Evolutionary conservation across 1,140 invertebrate genomes (phyloP), one percentile per base, ranked within the genome.

Genomic region (Philotrypesis tridentata): DNA sequence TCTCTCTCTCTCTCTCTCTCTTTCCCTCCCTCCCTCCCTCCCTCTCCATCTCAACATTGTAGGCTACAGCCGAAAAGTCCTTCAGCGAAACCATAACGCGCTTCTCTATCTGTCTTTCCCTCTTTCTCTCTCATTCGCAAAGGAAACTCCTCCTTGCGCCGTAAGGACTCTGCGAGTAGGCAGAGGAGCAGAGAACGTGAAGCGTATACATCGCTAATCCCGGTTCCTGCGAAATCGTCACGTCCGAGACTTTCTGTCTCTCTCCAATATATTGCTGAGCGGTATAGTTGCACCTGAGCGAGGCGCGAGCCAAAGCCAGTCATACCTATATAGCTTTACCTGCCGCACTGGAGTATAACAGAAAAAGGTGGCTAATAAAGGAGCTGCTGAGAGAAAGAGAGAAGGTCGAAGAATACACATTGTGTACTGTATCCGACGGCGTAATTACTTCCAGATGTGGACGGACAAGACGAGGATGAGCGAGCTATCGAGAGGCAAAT

Each of bases 211-310:
- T 6, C 72, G 68, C 80, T 88, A 88, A 89, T 87, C 86, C 83
- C 29, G 78, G 80, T 84, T 81, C 71, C 73, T 48, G 6, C 0
- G n/a, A n/a, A 85, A 84, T 82, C 68, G 85, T 89, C 89, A 89
- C 88, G 88, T 89, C 79, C 80, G 40, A 70, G 11, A 48, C 73
- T 61, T 65, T 73, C 29, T 79, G 48, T 55, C 21, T 55, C 48
- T 55, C 48, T 55, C 6, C 48, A 55, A 55, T 55, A n/a, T 55
- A 55, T 55, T 55, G 21, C 48, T 6, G 48, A 6, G 48, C 48
- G 31, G 21, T 67, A 4, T n/a, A 71, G 43, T 60, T 78, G 72
- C 82, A 87, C 83, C 83, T 84, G 82, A 82, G 14, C 67, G 48
- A 48, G 23, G 55, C 21, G 31, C 23, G 31, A 40, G n/a, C 73